Evolutionary conservation across 1,140 invertebrate genomes (phyloP), one percentile per base, ranked within the genome.

Genomic region (Lutraria rhynchaena): DNA sequence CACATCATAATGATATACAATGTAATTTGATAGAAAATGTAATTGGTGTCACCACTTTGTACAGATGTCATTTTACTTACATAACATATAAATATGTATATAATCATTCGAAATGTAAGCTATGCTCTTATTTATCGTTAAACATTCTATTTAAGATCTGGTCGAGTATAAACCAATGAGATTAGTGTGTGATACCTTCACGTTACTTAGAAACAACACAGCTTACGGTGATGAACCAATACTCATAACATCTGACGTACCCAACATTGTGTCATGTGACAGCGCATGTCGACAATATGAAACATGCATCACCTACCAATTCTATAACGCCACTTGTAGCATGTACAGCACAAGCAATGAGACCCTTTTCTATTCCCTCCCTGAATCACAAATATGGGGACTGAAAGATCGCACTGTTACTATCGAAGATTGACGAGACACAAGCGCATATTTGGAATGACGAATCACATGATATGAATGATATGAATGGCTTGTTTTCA

Each of bases 281-380:
- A 27, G 4, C 0, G 22, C 41, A 9, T 69, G 65, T 49, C 41
- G 22, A 31, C 27, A 49, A 33, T 22, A 46, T 33, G 27, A 69
- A 4, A 19, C 44, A 13, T 69, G 65, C 33, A 37, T 69, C 13
- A 49, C 49, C 15, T 69, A 24, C 65, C 17, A 22, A 29, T 49
- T 44, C 27, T 2, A 19, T 11, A 33, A 33, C 19, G 5, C 7
- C 65, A 53, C 44, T 22, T 69, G 65, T 33, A 24, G 29, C 44
- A 51, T 69, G 65, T 69, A 51, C 46, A 69, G 51, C n/a, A 53
- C 24, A 4, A 49, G 15, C 1, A n/a, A 69, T 33, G 22, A 27
- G 11, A 29, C 9, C 1, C 24, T 69, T 15, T 17, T 49, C 15
- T 69, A 51, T 51, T 9, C 0, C 24, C 13, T 44, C 15, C 15